Percentiles rank a stretch among this genome's conserved stretches.
Conservation (phyloP, 2,888 invertebrate species). For the Caenorhabditis sinica region DNA sequence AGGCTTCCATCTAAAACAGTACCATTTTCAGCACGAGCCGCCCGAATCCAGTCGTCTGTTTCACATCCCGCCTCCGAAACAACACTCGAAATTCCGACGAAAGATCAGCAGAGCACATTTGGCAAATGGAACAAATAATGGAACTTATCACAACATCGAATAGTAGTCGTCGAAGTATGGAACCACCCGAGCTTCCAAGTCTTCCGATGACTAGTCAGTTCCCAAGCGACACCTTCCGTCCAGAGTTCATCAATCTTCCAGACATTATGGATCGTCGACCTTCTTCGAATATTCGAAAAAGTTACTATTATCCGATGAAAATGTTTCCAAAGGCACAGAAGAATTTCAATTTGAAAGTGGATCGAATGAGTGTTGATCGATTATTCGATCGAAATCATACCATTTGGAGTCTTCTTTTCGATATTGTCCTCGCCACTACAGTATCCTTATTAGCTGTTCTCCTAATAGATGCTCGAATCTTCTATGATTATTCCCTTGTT, state of each 20-base stretch:
- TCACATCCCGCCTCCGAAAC: conserved; percentile 56
- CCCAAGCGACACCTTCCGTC: neutral
- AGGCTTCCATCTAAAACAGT: neutral
- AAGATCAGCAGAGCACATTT: conserved; percentile 47
- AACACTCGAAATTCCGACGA: conserved; percentile 43
- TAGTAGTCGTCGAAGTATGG: conserved; percentile 15
- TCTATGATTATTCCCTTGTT: conserved; percentile 94
- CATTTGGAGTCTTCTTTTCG: conserved; percentile 90
- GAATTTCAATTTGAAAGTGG: conserved; percentile 85
- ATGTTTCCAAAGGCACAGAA: conserved; percentile 77
- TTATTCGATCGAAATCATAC: conserved; percentile 93
- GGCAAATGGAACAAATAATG: conserved; percentile 67
- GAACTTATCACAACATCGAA: conserved; percentile 49
- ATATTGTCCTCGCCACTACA: conserved; percentile 90
- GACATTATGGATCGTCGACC: conserved; percentile 38
- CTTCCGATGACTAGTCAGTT: conserved; percentile 23
- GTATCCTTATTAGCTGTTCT: conserved; percentile 88
- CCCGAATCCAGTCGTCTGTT: conserved; percentile 58
- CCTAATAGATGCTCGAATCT: conserved; percentile 87
- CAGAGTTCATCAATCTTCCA: conserved; percentile 6
- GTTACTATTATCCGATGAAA: conserved; percentile 81
- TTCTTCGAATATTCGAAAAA: conserved; percentile 72
- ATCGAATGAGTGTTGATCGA: conserved; percentile 93
- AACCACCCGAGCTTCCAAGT: conserved; percentile 25
- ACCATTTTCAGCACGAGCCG: conserved; percentile 31